Conservation (phyloP, 1,140 invertebrate genomes). For the Scaptomyza montana region DNA sequence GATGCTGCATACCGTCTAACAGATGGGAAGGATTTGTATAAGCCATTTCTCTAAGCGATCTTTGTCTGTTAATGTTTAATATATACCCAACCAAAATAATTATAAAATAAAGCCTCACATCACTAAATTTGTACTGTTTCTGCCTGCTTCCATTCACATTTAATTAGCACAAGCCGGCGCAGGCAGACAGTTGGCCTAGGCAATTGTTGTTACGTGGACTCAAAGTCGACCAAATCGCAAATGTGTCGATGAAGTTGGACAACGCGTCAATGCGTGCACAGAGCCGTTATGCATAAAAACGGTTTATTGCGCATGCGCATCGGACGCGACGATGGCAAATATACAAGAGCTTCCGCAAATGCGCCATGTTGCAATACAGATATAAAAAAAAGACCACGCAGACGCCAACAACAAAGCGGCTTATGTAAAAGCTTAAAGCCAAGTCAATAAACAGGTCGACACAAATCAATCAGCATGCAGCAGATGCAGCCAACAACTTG, state of each 20-base stretch:
- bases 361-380: slow-evolving; percentile 66
- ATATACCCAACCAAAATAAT: slow-evolving; percentile 34
- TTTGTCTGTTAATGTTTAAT: neutral
- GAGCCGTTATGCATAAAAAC: slow-evolving; percentile 76
- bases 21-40: slow-evolving; percentile 38
- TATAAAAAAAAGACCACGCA: slow-evolving; percentile 3
- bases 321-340: slow-evolving; percentile 20
- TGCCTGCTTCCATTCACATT: slow-evolving; percentile 37
- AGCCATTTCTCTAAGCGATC: slow-evolving; percentile 65
- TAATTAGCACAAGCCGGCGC: slow-evolving; percentile 64
- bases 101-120: slow-evolving; percentile 47
- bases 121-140: slow-evolving; percentile 37
- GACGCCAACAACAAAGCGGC: slow-evolving; percentile 32
- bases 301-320: slow-evolving; percentile 76
- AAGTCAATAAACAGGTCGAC: slow-evolving; percentile 61
- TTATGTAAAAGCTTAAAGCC: slow-evolving; percentile 64
- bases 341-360: slow-evolving; percentile 67
- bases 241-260: neutral
- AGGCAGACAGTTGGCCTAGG: slow-evolving; percentile 13
- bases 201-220: slow-evolving; percentile 61
- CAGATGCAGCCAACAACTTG: slow-evolving; percentile 50
- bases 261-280: slow-evolving; percentile 53
- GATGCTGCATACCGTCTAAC: slow-evolving; percentile 36
- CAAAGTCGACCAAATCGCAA: slow-evolving; percentile 1
- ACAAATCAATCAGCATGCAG: slow-evolving; percentile 72